Evolutionary conservation across 2,888 invertebrate genomes (phyloP).

Genomic region (Molorchus minor): DNA sequence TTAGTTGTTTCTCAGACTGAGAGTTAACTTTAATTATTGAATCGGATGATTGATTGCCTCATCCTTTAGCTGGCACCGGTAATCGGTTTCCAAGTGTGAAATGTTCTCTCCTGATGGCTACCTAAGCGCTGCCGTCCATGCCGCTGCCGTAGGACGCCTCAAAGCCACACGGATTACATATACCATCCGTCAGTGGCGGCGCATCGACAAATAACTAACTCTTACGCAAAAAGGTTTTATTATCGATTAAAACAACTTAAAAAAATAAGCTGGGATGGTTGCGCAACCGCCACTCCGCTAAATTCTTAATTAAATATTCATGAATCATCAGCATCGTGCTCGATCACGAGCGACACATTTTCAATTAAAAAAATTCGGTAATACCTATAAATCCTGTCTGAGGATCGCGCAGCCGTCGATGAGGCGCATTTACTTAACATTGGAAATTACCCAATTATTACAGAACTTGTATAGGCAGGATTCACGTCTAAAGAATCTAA

Average conservation of each 20-base stretch:
- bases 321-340: neutral
- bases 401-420: neutral
- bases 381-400: slow-evolving; percentile 22
- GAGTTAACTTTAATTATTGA: slow-evolving; percentile 38
- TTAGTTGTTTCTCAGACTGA: slow-evolving; percentile 38
- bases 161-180: too few species aligned
- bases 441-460: slow-evolving; percentile 26
- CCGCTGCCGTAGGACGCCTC: slow-evolving; percentile 1
- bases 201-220: too few species aligned
- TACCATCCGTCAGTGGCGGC: too few species aligned
- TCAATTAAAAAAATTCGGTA: slow-evolving; percentile 17
- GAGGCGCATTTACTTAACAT: slow-evolving; percentile 1
- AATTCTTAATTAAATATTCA: neutral
- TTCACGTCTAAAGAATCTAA: slow-evolving; percentile 27
- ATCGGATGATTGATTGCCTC: slow-evolving; percentile 34
- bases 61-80: slow-evolving; percentile 23
- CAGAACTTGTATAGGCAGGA: slow-evolving; percentile 23
- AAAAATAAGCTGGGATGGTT: too few species aligned
- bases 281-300: neutral
- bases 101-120: slow-evolving; percentile 24
- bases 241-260: too few species aligned
- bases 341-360: neutral
- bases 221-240: too few species aligned
- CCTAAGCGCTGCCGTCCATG: slow-evolving; percentile 18
- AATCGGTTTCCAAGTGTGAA: slow-evolving; percentile 28